phyloP scores from a whole-genome alignment of 1,140 invertebrate species.

The Hyphantria cunea region DNA sequence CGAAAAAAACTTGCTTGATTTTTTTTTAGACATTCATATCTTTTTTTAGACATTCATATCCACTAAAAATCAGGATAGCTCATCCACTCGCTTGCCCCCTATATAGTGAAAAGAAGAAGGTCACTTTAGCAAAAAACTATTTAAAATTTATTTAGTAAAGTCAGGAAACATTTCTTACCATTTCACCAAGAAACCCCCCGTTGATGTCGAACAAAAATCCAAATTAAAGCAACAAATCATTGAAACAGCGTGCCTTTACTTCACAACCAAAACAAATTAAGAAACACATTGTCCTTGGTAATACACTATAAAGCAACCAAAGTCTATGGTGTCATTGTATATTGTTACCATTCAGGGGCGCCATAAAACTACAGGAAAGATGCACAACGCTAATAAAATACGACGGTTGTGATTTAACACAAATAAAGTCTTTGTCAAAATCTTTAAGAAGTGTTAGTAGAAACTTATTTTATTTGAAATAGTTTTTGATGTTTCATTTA shows the following conservation, averaged over 20 bases:
- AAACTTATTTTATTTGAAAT: too few relatives aligned
- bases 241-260: constrained; percentile 54
- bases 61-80: too few relatives aligned
- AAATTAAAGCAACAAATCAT: constrained; percentile 46
- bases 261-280: constrained; percentile 77
- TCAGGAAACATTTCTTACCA: constrained; percentile 1
- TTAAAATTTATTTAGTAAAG: background rate
- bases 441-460: too few relatives aligned
- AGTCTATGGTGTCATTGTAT: constrained; percentile 46
- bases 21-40: too few relatives aligned
- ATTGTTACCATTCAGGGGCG: constrained; percentile 64
- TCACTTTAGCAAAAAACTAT: too few relatives aligned
- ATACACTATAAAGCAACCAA: constrained; percentile 16
- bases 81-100: too few relatives aligned
- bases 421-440: constrained; percentile 2
- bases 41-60: too few relatives aligned
- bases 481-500: too few relatives aligned
- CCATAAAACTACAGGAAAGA: constrained; percentile 48
- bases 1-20: too few relatives aligned
- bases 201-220: constrained; percentile 11
- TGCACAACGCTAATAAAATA: constrained; percentile 50
- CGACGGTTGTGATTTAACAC: constrained; percentile 53
- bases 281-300: constrained; percentile 11
- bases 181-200: constrained; percentile 21
- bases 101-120: too few relatives aligned